Evolutionary conservation across 2,888 invertebrate genomes (phyloP), one percentile per base, ranked within the genome.

Genomic region (Chesias legatella): DNA sequence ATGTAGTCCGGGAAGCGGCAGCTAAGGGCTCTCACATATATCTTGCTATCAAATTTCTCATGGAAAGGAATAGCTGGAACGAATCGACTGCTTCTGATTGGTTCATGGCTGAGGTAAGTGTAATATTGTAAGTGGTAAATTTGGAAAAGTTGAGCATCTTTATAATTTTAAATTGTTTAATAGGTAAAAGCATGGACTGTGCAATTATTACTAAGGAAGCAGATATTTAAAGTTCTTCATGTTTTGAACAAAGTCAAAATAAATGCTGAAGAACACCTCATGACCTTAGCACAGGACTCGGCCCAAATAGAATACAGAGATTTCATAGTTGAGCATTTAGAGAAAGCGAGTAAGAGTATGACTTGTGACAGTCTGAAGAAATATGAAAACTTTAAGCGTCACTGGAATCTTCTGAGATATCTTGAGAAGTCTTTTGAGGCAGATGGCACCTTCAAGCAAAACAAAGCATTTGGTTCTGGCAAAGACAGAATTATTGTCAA

Each of bases 1-100:
- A 93, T 73, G 90, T 93, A 27, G 91, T 91, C 0, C 80, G 93
- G 55, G 93, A 93, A 69, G 91, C 93, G 7, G 92, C 91, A 20
- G 90, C 91, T 1, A 93, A 93, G 67, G 93, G 93, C 9, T 89
- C 90, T 17, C 90, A 92, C 56, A 88, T 92, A 29, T 75, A 81
- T 22, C 69, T 92, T 38, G 92, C 91, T 25, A 70, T 90, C 34
- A 88, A 83, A 54, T 92, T 90, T 71, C 72, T 93, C 10, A 85
- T 89, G 55, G 69, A 72, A 26, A 89, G 90, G 58, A 90, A 90
- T 64, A 77, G 82, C 43, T 90, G 90, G 79, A 82, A 73, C 48
- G 71, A 88, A 40, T 65, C 79, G 10, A 89, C 88, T 27, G 89
- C 91, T 1, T 73, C 79, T 43, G 80, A 84, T 17, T 90, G 90